Base-by-base conservation (phyloP, 2,888 invertebrate genomes). In the Gortyna flavago region DNA sequence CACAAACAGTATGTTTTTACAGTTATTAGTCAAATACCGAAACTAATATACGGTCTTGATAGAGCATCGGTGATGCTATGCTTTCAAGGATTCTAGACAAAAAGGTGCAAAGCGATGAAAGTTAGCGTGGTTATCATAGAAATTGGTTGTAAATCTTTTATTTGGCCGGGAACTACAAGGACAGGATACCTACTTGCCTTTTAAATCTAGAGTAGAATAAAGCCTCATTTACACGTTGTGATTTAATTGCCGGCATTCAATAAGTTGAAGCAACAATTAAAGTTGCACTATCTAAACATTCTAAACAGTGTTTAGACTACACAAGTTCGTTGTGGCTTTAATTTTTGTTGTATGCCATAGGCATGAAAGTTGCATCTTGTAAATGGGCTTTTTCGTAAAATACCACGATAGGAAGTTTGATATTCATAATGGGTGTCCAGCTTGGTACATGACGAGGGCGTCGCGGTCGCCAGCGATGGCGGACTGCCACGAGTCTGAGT, bases 401-500 rank as follows among this genome's bases (percentile, higher is more conserved):
- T 79, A 59, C 13, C 9, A 25, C 11, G 9, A 75, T 35, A 51
- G 65, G 54, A 68, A 68, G n/a, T 41, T 68, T 81, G 67, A 84
- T 84, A 61, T 75, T 73, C 61, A 57, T 72, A 59, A 88, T 93
- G 91, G 88, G 84, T 93, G 91, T 91, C 87, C 94, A 96, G 96
- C 94, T 77, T 94, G 95, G 95, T 92, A 89, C 91, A 91, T 92
- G 92, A 90, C 90, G 91, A 92, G 94, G 84, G 92, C 94, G 38
- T 93, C 94, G 83, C 92, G 94, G 75, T 93, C 94, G n/a, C 92
- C 95, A 65, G 89, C 89, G 61, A 88, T 91, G 81, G 88, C 83
- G 62, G 88, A 90, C 89, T 98, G 98, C 95, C 95, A 94, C 90
- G 96, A 97, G 79, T 97, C 97, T 85, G 97, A 98, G 95, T 98